Base-by-base conservation (phyloP, 2,797 vertebrate genomes). In the Diceros bicornis region DNA sequence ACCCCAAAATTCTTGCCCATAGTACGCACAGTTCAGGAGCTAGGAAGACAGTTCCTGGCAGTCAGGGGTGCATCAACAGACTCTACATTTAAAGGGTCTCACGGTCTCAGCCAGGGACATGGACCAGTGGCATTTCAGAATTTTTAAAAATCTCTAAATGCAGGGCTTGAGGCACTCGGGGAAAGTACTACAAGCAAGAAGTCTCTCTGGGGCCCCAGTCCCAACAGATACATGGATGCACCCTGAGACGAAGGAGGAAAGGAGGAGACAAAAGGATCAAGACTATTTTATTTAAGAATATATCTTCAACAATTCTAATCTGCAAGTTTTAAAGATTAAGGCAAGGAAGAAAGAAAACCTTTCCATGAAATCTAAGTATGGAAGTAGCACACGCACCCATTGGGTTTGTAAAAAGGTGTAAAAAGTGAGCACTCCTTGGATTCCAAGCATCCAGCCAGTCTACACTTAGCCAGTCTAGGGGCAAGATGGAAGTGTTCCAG, bases 11-110 rank as follows among this genome's bases (percentile, higher is more conserved):
- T 0, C 69, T 8, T 9, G 4, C 25, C 78, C 23, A 4, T 3
- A 5, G 10, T 2, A 21, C 2, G 2, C 1, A 1, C 4, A 0
- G 32, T 9, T 61, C 78, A 10, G 61, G 66, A 21, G 59, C 34
- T 6, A 7, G 55, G 32, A 18, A 25, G 79, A 32, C 0, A 9
- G 90, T 4, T 34, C 8, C 4, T 0, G 11, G 74, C 41, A 13
- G 2, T 1, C 0, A 13, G 20, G 68, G 66, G 4, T 32, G 13
- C 10, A 10, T 4, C 83, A 41, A 13, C 0, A 59, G 66, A 66
- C 25, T n/a, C 27, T 4, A 18, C 34, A 57, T 32, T n/a, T 37
- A 23, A 50, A 89, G 17, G 50, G 61, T 50, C 89, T 34, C 57
- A 25, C 0, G 0, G 18, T 62, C 44, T 68, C 34, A 41, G 44